phyloP scores from a whole-genome alignment of 2,888 invertebrate genomes.

The Drosophila mercatorum region DNA sequence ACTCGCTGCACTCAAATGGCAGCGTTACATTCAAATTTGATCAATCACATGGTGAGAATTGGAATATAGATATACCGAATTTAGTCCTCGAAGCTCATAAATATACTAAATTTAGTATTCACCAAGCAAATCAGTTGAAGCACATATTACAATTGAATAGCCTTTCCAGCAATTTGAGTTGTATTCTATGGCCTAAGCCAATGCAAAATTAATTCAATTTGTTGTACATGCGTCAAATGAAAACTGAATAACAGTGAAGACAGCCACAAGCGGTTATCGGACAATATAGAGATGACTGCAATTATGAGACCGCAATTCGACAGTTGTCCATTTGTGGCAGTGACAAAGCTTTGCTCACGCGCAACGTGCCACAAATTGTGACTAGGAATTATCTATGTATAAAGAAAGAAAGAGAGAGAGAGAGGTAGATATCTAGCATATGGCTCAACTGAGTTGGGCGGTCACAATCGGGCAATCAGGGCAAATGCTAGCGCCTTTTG shows the following conservation, averaged over 20 bases:
- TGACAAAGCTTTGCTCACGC: constrained; percentile 38
- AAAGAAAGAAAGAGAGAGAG: background rate
- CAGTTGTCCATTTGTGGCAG: constrained; percentile 13
- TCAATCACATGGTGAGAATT: no score
- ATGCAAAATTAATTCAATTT: background rate
- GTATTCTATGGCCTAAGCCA: background rate
- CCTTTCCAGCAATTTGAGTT: no score
- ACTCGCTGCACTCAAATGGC: no score
- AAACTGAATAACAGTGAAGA: constrained; percentile 1
- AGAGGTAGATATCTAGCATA: background rate
- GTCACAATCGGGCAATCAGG: constrained; percentile 30
- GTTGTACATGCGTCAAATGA: background rate
- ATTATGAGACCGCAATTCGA: constrained; percentile 10
- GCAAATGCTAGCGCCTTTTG: constrained; percentile 17
- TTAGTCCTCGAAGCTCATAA: no score
- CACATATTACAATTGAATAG: no score
- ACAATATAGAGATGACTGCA: constrained; percentile 16
- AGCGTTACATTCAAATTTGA: no score
- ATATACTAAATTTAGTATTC: no score
- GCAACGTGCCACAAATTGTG: constrained; percentile 64
- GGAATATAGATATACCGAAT: no score
- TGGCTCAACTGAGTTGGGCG: background rate
- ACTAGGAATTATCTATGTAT: constrained; percentile 11
- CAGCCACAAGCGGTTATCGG: background rate
- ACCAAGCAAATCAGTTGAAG: no score